Conservation (phyloP, 2,888 invertebrate species). For the Melanargia galathea region DNA sequence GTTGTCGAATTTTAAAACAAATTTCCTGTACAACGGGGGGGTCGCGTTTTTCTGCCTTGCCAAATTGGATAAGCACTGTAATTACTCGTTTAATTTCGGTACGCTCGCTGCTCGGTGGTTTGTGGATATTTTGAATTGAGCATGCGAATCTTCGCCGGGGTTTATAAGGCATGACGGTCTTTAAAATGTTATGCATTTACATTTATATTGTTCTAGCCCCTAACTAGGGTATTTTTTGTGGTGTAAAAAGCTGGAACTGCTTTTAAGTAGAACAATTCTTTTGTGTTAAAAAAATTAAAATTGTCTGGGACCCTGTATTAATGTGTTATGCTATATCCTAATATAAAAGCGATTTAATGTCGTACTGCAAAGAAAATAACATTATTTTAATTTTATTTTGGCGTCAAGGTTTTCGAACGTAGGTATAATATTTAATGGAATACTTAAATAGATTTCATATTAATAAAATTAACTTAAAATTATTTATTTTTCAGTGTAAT, state of each 20-base stretch:
- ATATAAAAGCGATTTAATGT: too few relatives aligned
- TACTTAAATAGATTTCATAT: too few relatives aligned
- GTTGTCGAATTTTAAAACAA: slow-evolving; percentile 82
- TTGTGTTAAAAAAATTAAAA: background rate
- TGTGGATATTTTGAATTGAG: slow-evolving; percentile 62
- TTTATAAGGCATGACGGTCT: slow-evolving; percentile 65
- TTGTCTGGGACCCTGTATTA: too few relatives aligned
- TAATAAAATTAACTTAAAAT: too few relatives aligned
- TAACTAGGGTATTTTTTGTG: slow-evolving; percentile 39
- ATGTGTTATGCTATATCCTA: background rate
- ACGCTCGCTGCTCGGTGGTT: slow-evolving; percentile 51
- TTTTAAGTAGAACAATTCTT: background rate
- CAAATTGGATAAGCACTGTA: slow-evolving; percentile 81
- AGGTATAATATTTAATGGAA: too few relatives aligned
- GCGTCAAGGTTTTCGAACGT: too few relatives aligned
- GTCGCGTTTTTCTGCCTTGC: slow-evolving; percentile 78
- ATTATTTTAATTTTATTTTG: too few relatives aligned
- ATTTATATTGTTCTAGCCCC: slow-evolving; percentile 42
- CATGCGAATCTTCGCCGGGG: slow-evolving; percentile 56
- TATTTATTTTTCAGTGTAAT: too few relatives aligned
- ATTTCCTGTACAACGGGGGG: slow-evolving; percentile 78
- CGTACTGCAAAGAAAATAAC: too few relatives aligned
- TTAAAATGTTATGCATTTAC: slow-evolving; percentile 43
- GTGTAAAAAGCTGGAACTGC: slow-evolving; percentile 9
- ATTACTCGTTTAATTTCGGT: slow-evolving; percentile 71